Evolutionary conservation across 1,140 invertebrate species (phyloP), one percentile per base, ranked within the genome.

Genomic region (Drosophila leontia): DNA sequence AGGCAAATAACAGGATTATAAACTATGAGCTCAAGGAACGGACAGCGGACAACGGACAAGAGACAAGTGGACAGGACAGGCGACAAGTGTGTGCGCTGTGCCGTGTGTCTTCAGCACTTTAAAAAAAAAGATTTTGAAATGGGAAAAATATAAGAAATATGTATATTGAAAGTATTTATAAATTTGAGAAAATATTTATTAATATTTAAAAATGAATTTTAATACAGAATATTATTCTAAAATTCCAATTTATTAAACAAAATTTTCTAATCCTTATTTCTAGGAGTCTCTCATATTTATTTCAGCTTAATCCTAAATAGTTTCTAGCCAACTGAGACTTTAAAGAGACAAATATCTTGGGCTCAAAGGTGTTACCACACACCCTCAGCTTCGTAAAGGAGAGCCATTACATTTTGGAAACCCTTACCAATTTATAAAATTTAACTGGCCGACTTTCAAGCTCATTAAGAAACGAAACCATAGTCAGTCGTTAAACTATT

Each of bases 401-500:
- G 11, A 34, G n/a, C 7, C 37, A 29, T 23, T 23, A 13, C 42
- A 34, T 57, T 71, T 34, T 19, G 19, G 9, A 37, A 41, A 19
- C 51, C 35, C 29, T 60, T 48, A 45, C 76, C 61, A 88, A 87
- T 87, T 87, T 78, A 88, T 87, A 80, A 75, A 80, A 84, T 87
- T 65, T 75, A 80, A 88, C 76, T 76, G 80, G 55, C 55, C 78
- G 59, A 69, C 61, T 64, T 67, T 48, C 61, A 47, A 61, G 78
- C 83, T 83, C 85, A 88, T 88, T 88, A 90, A 71, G 67, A 51
- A 62, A 42, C 62, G 64, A 45, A 68, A 47, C 53, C 60, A 60
- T 63, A 78, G 68, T 90, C 55, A 59, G 78, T 90, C 81, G 74
- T 82, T 85, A 79, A 76, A 79, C 85, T 82, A 90, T 90, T 90